Evolutionary conservation across 1,140 invertebrate genomes (phyloP), one percentile per base, ranked within the genome.

Genomic region (Diorhabda elongata): DNA sequence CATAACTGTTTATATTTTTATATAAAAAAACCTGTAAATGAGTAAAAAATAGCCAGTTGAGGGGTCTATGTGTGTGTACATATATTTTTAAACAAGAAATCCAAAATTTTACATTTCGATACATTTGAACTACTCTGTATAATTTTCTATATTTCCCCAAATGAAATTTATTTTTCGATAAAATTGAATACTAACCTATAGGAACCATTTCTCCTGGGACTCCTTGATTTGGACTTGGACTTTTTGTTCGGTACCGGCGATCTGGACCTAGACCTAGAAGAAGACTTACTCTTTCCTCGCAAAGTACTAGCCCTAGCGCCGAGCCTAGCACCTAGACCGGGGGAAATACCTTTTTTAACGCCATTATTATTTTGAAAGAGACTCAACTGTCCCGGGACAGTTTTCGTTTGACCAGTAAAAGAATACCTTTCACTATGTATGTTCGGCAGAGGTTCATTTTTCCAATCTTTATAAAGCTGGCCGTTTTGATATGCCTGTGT

Each of bases 381-480:
- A 41, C 81, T 77, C 70, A 86, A 79, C 61, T 84, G 80, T 59
- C 84, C 84, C 70, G 78, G 78, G 9, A 85, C 82, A 64, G 84
- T 81, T 75, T 86, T 87, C 2, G 77, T 73, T 44, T 79, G 70
- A 9, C 90, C 86, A 70, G 85, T 87, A 61, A 73, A 73, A 62
- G 65, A 61, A 83, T 90, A 88, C 44, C 89, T 83, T 79, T 92
- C 91, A 77, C 90, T 92, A 75, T 92, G 86, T 45, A 92, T 90
- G 79, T 88, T 92, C 2, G 95, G 95, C 69, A 98, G 85, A 41
- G 95, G 92, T 80, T 98, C 95, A 70, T 88, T 89, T 71, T 91
- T 89, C 96, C 96, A 98, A 83, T 98, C 93, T 76, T 93, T 93
- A 0, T 91, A 89, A 11, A 97, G 85, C 69, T 92, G 91, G 66